Percentiles rank a stretch among this genome's conserved stretches.
Evolutionary conservation across 2,797 vertebrate genomes (phyloP).

Genomic region (Eurystomus glaucurus): DNA sequence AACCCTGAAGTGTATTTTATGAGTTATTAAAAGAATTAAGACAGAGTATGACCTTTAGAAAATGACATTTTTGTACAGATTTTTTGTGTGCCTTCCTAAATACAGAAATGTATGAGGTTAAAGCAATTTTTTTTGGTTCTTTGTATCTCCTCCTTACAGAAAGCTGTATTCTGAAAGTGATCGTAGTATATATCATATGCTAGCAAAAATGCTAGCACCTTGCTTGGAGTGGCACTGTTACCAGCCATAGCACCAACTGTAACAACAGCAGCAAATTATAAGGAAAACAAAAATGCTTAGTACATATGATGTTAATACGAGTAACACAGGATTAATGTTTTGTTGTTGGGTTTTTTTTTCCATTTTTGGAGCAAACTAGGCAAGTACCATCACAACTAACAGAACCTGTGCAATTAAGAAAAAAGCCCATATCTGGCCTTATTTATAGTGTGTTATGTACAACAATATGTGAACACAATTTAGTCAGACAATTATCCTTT

Average conservation of each 20-base stretch:
- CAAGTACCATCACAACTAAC: background rate
- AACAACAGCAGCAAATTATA: background rate
- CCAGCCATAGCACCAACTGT: background rate
- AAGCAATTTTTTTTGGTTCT: background rate
- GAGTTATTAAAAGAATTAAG: constrained; percentile 14
- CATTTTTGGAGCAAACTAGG: background rate
- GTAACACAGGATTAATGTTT: background rate
- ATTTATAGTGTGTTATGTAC: too few relatives aligned
- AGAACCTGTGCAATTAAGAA: background rate
- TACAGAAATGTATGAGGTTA: background rate
- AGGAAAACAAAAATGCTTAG: background rate
- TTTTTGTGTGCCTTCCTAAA: background rate
- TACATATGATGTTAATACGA: background rate
- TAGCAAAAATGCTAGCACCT: background rate
- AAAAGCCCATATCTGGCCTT: background rate
- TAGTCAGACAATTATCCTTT: background rate
- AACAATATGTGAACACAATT: background rate
- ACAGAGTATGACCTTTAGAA: background rate
- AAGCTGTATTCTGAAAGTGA: background rate
- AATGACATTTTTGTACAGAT: background rate
- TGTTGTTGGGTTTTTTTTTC: background rate
- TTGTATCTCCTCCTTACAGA: background rate
- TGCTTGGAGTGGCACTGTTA: background rate
- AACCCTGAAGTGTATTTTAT: background rate
- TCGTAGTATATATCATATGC: background rate